A percentile compares a stretch with the other conserved stretches of the same genome.
Conservation (phyloP, 2,113 vertebrate species). For the Etheostoma spectabile region DNA sequence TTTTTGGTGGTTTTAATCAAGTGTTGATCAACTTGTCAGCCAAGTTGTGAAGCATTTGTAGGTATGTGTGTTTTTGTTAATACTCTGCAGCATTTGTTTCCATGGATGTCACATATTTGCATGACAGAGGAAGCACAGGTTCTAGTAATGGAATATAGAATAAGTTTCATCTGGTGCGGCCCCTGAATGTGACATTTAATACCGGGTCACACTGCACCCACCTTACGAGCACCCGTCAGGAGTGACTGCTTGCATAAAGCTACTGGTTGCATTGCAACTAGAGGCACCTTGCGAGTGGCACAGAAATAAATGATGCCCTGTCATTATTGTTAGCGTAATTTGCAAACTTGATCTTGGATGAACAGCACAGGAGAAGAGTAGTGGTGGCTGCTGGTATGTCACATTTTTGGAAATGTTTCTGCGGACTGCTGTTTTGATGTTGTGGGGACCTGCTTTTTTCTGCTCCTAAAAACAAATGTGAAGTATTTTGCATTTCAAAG, state of each 20-base stretch:
- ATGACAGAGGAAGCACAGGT: background rate
- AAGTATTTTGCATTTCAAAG: background rate
- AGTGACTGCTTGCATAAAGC: background rate
- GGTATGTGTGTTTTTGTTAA: background rate
- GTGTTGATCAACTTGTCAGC: background rate
- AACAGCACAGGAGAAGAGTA: background rate
- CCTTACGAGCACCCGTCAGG: background rate
- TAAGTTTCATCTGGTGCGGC: no score
- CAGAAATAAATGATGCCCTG: background rate
- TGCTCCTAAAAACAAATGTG: background rate
- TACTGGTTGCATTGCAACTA: background rate
- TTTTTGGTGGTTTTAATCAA: background rate
- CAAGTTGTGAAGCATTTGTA: background rate
- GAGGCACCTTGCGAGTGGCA: background rate
- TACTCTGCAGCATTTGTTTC: no score
- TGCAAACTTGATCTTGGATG: background rate
- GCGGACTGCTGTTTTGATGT: accelerated
- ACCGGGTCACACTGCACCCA: background rate
- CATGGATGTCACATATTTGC: background rate
- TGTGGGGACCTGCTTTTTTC: background rate
- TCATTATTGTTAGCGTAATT: no score
- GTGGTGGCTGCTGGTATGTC: background rate
- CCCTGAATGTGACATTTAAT: background rate
- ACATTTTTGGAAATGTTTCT: background rate
- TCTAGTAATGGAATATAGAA: background rate